Evolutionary conservation across 2,888 invertebrate species (phyloP), one percentile per base, ranked within the genome.

Genomic region (Andrena minutula): DNA sequence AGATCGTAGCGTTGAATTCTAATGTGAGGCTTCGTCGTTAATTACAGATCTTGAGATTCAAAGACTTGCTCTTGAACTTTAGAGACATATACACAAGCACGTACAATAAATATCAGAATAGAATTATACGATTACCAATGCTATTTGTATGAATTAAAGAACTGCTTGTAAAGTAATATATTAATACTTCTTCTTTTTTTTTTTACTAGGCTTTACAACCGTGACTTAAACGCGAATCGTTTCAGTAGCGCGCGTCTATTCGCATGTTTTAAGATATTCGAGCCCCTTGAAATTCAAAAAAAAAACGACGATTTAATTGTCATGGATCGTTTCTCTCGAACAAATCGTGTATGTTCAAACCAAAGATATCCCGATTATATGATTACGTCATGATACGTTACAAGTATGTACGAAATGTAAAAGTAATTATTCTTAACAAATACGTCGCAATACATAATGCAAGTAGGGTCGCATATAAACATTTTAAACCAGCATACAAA

Each of bases 291-390:
- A 65, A 65, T 53, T 77, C 65, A 10, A 35, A 56, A 28, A 68
- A 74, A 41, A 68, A 74, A 41, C 47, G 6, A 16, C 30, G 47
- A 78, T 68, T 23, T 32, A 68, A 74, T 49, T 60, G 32, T 75
- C 41, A 79, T 80, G 8, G n/a, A 41, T 79, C 49, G 23, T 71
- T 64, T 64, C 30, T 63, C 56, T 56, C 41, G 82, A 85, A 86
- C 64, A 84, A 87, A 85, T 83, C 85, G 73, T 88, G 82, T 89
- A 87, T 86, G 88, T 90, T 89, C 90, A 92, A 91, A 88, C 92
- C 92, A 92, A 93, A 93, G 93, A 93, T 92, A 88, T 88, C 89
- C 89, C 88, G 87, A 92, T 83, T 86, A 90, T 90, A 88, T 89
- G 87, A 91, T 90, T 91, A 89, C 87, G 83, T 86, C 86, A 88